These are phyloP conservation scores for Phyllostomus discolor DNA, from an alignment of 2,113 vertebrate species.

Conservation along the genomic window DNA sequence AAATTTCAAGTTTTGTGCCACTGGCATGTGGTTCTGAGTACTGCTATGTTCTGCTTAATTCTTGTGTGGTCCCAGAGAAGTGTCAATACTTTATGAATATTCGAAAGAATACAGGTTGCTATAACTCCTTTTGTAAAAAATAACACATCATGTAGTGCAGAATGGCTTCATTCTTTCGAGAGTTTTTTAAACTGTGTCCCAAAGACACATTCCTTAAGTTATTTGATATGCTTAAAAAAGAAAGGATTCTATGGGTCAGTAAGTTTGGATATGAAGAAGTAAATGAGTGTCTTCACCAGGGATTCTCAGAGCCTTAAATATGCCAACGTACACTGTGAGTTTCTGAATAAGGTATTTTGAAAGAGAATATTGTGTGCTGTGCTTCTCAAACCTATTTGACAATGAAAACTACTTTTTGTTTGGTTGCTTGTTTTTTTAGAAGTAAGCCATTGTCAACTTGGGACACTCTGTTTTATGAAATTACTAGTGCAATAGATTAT, in stretches of 20 bases:
- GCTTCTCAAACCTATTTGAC: background rate
- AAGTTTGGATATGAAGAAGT: background rate
- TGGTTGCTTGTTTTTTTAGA: background rate
- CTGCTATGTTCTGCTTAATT: background rate
- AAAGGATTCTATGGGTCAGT: background rate
- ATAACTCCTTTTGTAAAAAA: background rate
- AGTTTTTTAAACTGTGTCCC: background rate
- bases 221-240: background rate
- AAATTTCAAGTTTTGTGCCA: background rate
- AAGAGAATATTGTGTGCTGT: background rate
- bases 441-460: background rate
- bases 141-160: background rate
- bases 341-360: background rate
- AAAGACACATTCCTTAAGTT: conserved; percentile 21
- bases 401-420: background rate
- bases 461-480: background rate
- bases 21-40: background rate
- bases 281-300: background rate
- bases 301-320: background rate
- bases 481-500: background rate
- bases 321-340: background rate
- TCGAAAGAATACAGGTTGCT: background rate
- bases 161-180: conserved; percentile 12
- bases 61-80: background rate
- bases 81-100: background rate